phyloP scores from a whole-genome alignment of 2,888 invertebrate genomes.

The Tribolium freemani region DNA sequence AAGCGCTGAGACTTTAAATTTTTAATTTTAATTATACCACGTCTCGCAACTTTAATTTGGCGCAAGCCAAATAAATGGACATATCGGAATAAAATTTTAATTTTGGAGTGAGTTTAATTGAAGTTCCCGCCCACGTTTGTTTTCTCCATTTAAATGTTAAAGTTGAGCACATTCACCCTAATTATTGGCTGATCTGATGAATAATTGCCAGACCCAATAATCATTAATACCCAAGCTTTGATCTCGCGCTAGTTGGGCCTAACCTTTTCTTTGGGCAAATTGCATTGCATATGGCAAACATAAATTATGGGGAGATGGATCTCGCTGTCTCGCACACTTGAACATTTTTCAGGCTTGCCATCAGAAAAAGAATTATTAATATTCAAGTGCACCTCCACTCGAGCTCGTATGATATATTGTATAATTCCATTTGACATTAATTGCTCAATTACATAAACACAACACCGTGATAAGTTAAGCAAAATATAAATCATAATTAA shows the following conservation, averaged over 20 bases:
- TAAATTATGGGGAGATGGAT: not conserved
- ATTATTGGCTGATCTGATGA: not conserved
- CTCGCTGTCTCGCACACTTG: not conserved
- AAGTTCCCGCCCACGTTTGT: not conserved
- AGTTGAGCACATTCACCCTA: not conserved
- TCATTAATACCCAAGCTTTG: not conserved
- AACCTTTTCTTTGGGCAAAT: too few relatives aligned
- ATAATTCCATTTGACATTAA: constrained; percentile 12
- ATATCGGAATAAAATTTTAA: too few relatives aligned
- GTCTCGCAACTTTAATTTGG: too few relatives aligned
- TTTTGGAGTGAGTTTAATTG: too few relatives aligned
- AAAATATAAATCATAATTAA: constrained; percentile 9
- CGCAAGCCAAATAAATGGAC: too few relatives aligned
- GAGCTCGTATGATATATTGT: not conserved
- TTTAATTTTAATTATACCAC: too few relatives aligned
- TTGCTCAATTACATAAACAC: constrained; percentile 13
- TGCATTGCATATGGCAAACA: not conserved
- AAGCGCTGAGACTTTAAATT: too few relatives aligned
- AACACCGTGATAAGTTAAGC: not conserved
- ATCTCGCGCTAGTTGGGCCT: not conserved
- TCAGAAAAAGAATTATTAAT: not conserved
- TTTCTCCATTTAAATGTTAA: not conserved
- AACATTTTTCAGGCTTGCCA: not conserved
- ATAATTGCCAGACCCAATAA: not conserved
- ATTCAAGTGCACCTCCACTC: not conserved